These are phyloP conservation scores for Corythornis cristatus DNA, from an alignment of 2,113 vertebrate species.

Conservation along the genomic window DNA sequence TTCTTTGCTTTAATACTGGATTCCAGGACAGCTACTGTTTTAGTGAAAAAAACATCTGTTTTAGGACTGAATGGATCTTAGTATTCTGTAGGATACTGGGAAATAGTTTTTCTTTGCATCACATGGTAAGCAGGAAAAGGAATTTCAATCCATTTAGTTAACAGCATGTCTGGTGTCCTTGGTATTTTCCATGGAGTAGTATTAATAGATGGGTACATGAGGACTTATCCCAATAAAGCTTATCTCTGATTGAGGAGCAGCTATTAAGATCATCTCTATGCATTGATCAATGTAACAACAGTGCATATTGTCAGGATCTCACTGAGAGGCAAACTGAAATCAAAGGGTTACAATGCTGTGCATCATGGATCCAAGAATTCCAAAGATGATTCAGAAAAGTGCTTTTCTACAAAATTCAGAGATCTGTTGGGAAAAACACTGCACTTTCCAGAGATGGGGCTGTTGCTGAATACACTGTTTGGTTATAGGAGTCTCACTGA, in stretches of 20 bases:
- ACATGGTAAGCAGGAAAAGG: background rate
- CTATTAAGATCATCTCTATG: background rate
- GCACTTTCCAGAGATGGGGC: background rate
- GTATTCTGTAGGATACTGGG: background rate
- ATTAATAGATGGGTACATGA: background rate
- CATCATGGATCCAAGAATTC: background rate
- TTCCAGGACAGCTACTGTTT: background rate
- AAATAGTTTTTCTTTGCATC: background rate
- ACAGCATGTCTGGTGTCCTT: background rate
- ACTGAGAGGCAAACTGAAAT: background rate
- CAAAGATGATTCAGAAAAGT: background rate
- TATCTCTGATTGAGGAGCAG: background rate
- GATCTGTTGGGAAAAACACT: background rate
- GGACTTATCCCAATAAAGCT: background rate
- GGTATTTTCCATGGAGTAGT: background rate
- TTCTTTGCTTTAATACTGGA: background rate
- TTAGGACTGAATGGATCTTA: background rate
- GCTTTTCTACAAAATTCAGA: background rate
- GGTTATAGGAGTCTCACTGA: background rate
- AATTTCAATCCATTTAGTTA: background rate
- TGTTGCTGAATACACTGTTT: background rate
- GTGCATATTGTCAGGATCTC: background rate
- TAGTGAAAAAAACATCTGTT: background rate
- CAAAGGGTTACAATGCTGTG: background rate
- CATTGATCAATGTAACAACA: background rate